Evolutionary conservation across 2,888 invertebrate genomes (phyloP).

Genomic region (Auanema freiburgensis): DNA sequence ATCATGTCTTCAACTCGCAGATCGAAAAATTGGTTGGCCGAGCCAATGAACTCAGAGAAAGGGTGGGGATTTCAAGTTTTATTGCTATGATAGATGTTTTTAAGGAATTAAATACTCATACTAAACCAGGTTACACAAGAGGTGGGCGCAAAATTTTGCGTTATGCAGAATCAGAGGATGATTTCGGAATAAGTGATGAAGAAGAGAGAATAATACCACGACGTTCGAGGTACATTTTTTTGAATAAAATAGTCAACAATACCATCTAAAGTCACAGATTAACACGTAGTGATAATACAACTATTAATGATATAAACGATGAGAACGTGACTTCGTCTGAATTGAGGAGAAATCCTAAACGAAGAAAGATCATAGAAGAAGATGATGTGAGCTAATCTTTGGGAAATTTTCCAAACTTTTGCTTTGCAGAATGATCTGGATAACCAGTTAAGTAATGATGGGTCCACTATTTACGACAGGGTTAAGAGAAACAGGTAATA

Average conservation of each 20-base stretch:
- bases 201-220: constrained; percentile 16
- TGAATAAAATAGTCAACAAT: no score
- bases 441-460: not conserved
- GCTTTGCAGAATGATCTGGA: not conserved
- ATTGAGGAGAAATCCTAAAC: not conserved
- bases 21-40: constrained; percentile 13
- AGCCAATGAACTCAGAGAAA: constrained; percentile 19
- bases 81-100: not conserved
- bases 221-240: not conserved
- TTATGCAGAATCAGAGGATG: constrained; percentile 28
- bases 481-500: not conserved
- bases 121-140: constrained; percentile 27
- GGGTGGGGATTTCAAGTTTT: constrained; percentile 11
- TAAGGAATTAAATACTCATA: not conserved
- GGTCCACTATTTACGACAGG: not conserved
- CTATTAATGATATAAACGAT: constrained; percentile 8
- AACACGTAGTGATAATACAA: constrained; percentile 2
- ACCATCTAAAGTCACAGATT: not conserved
- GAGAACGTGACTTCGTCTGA: constrained; percentile 8
- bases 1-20: constrained; percentile 5
- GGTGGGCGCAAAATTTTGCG: constrained; percentile 30
- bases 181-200: constrained; percentile 19
- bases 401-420: not conserved
- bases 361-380: constrained; percentile 13
- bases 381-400: constrained; percentile 4